Conservation (phyloP, 2,888 invertebrate species). For the Cybosia mesomella region DNA sequence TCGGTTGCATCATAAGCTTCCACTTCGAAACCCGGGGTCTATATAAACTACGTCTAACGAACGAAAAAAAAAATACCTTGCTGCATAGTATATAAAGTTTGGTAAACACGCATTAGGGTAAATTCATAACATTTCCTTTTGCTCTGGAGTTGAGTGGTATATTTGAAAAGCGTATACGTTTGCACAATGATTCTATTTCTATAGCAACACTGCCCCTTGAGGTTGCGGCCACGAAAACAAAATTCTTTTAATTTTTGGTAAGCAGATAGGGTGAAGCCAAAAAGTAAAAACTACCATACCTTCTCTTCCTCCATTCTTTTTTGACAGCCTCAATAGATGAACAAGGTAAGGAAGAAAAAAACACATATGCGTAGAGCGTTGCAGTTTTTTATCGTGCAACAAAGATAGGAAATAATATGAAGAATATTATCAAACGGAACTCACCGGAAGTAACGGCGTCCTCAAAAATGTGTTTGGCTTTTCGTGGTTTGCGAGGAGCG, state of each 20-base stretch:
- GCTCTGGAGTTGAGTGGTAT: conserved; percentile 35
- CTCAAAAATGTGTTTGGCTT: no score
- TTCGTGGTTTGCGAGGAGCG: no score
- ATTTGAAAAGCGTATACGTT: conserved; percentile 56
- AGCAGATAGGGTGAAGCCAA: neutral
- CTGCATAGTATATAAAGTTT: neutral
- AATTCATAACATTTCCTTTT: conserved; percentile 32
- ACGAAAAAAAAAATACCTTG: neutral
- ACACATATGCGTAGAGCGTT: no score
- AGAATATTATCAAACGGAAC: no score
- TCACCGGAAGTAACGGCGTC: no score
- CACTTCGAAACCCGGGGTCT: neutral
- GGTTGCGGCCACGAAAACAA: conserved; percentile 35
- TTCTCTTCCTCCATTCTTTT: no score
- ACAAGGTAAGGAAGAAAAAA: no score
- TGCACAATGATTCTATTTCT: conserved; percentile 58
- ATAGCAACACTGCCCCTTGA: conserved; percentile 49
- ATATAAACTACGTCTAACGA: neutral
- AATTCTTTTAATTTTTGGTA: neutral
- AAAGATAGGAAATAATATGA: no score
- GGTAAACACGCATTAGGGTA: conserved; percentile 3
- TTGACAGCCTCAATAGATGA: no score
- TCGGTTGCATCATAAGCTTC: neutral
- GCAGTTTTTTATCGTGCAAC: no score
- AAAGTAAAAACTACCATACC: no score